These are phyloP conservation scores for Parascotia fuliginaria DNA, from an alignment of 2,888 invertebrate species.

Conservation along the genomic window DNA sequence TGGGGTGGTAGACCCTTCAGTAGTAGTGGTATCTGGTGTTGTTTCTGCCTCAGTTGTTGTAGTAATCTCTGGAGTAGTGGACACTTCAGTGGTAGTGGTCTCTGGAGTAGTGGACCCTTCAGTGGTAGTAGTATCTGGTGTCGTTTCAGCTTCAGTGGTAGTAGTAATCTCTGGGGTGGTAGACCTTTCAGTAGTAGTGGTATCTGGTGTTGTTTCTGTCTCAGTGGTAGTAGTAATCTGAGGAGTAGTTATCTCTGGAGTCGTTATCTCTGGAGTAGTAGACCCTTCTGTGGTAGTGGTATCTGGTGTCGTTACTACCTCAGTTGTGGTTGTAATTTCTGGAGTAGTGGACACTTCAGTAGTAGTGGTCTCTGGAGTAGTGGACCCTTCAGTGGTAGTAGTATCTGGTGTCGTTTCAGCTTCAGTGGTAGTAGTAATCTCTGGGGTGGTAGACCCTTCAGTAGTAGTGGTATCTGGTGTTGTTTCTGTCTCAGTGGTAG, in stretches of 20 bases:
- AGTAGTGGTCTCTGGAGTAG: no score
- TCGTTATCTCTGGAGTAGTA: neutral
- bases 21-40: no score
- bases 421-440: no score
- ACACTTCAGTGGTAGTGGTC: conserved; percentile 1
- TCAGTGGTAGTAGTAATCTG: neutral
- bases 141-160: conserved; percentile 4
- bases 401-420: no score
- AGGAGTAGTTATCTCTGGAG: conserved; percentile 2
- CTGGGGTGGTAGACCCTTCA: neutral
- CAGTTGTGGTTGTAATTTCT: no score
- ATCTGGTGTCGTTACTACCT: neutral
- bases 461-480: conserved; percentile 2
- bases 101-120: neutral
- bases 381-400: conserved; percentile 5
- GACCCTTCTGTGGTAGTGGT: conserved; percentile 6
- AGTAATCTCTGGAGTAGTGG: no score
- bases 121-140: conserved; percentile 10
- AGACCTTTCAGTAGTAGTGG: neutral
- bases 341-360: no score
- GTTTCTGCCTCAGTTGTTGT: no score
- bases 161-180: no score
- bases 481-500: conserved; percentile 6
- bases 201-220: neutral
- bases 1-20: no score